These are phyloP conservation scores for Crambe crambe DNA, from an alignment of 37 sponge, comb jelly and placozoan species.

Conservation along the genomic window DNA sequence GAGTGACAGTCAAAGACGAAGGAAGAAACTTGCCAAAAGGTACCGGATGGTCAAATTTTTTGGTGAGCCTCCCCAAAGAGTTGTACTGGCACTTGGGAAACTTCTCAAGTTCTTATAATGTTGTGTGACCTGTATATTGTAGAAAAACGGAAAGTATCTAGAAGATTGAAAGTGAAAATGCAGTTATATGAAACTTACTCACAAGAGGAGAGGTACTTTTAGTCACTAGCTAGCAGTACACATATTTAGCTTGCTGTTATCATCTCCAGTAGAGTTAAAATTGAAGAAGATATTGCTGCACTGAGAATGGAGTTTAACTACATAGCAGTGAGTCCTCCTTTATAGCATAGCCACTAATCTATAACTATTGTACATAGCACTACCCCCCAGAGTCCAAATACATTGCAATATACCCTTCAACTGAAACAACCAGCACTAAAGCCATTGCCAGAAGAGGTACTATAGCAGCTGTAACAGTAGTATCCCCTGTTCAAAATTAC, in stretches of 20 bases:
- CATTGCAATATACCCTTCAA: slow-evolving; percentile 33
- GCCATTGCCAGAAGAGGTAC: slow-evolving; percentile 27
- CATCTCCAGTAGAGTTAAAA: background rate
- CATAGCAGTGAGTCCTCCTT: slow-evolving; percentile 14
- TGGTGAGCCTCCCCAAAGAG: too few species aligned
- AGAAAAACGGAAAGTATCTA: slow-evolving; percentile 5
- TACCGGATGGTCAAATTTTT: slow-evolving; percentile 59
- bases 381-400: slow-evolving; percentile 41
- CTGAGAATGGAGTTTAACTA: slow-evolving; percentile 45
- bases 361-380: slow-evolving; percentile 11
- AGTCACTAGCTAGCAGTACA: too few species aligned
- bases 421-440: slow-evolving; percentile 21
- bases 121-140: slow-evolving; percentile 1
- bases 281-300: background rate
- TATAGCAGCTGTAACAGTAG: too few species aligned
- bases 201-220: background rate
- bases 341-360: background rate
- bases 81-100: background rate
- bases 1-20: too few species aligned
- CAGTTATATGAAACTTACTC: background rate
- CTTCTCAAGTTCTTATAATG: background rate
- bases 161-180: background rate
- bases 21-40: slow-evolving; percentile 34
- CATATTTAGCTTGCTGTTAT: too few species aligned
- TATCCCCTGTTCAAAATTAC: background rate